Conservation (phyloP, 37 sponge, comb jelly and placozoan genomes). For the Halisarca cf. caerulea region DNA sequence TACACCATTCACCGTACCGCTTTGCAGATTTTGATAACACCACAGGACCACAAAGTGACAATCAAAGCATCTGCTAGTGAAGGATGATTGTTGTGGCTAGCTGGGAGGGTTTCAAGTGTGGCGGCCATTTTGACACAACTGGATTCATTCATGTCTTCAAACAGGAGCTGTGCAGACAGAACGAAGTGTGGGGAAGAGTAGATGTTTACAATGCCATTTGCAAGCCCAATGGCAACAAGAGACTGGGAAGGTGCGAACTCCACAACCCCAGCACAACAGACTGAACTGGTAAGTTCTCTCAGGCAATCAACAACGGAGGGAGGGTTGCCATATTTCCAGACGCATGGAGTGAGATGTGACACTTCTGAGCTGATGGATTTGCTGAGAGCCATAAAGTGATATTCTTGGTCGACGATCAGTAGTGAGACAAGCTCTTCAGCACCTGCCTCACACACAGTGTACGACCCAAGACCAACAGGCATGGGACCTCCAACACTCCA, state of each 20-base stretch:
- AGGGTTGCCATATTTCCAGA: slow-evolving; percentile 59
- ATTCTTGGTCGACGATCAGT: neutral
- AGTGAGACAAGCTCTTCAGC: neutral
- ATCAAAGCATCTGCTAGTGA: neutral
- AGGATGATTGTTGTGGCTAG: neutral
- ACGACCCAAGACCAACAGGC: neutral
- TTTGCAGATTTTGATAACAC: neutral
- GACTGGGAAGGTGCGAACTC: neutral
- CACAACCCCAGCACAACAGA: neutral
- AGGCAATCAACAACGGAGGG: neutral
- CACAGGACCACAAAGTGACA: slow-evolving; percentile 9
- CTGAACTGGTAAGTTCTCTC: neutral
- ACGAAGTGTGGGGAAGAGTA: slow-evolving; percentile 59
- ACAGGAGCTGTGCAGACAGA: neutral
- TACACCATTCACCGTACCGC: neutral
- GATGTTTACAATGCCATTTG: slow-evolving; percentile 45
- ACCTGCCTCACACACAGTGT: neutral
- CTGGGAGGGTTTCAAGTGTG: neutral
- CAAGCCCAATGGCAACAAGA: slow-evolving; percentile 54
- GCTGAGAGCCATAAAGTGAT: slow-evolving; percentile 12
- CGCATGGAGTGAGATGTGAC: neutral
- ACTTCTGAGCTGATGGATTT: neutral
- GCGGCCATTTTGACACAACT: neutral
- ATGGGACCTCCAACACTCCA: neutral
- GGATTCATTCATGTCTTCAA: slow-evolving; percentile 13